These are phyloP conservation scores for Callospermophilus lateralis DNA, from an alignment of 2,113 vertebrate genomes.

Conservation along the genomic window DNA sequence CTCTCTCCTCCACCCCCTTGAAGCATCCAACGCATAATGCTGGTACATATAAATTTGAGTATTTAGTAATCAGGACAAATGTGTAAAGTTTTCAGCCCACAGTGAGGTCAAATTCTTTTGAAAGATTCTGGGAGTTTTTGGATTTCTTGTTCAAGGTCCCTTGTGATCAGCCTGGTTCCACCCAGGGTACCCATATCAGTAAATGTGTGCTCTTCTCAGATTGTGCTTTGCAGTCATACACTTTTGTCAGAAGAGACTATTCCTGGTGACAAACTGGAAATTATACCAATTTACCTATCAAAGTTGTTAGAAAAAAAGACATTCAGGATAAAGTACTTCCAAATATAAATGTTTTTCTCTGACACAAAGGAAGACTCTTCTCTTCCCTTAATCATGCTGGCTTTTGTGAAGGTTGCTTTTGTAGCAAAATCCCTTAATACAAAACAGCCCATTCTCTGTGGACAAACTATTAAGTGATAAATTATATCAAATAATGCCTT, in stretches of 20 bases:
- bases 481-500: background rate
- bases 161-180: background rate
- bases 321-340: conserved; percentile 24
- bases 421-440: conserved; percentile 6
- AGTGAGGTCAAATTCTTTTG: background rate
- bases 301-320: conserved; percentile 27
- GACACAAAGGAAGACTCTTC: background rate
- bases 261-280: conserved; percentile 68
- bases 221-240: rapidly evolving
- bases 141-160: background rate
- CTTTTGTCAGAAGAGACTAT: conserved; percentile 53
- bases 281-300: conserved; percentile 38
- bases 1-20: background rate
- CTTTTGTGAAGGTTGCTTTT: conserved; percentile 28
- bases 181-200: background rate
- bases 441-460: background rate
- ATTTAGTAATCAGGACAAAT: background rate
- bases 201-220: background rate
- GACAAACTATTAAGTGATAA: background rate
- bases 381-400: background rate
- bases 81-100: background rate
- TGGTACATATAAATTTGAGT: background rate
- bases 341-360: conserved; percentile 48
- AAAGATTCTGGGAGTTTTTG: background rate
- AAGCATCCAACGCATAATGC: background rate